These are phyloP conservation scores for Galeopsomyia nigrocyanea DNA, from an alignment of 2,888 invertebrate genomes.

Conservation along the genomic window DNA sequence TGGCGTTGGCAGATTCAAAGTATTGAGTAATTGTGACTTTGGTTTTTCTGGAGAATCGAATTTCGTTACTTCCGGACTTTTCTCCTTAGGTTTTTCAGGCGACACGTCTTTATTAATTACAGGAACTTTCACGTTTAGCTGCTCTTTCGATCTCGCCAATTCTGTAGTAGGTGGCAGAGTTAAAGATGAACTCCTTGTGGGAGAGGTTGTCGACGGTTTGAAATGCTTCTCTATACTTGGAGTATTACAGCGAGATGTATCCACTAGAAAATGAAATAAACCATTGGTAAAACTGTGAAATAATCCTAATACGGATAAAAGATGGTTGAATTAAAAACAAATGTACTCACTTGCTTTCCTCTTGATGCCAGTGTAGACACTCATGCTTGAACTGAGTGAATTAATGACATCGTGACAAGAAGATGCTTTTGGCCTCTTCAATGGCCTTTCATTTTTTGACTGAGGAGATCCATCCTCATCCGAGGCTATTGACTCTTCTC, in stretches of 20 bases:
- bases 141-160: constrained; percentile 26
- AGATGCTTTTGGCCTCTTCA: constrained; percentile 63
- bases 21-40: background rate
- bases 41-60: constrained; percentile 10
- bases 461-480: constrained; percentile 56
- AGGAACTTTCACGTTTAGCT: constrained; percentile 40
- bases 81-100: constrained; percentile 27
- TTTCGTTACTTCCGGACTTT: constrained; percentile 2
- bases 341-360: constrained; percentile 63
- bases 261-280: constrained; percentile 52
- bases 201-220: constrained; percentile 55
- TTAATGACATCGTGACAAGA: constrained; percentile 66
- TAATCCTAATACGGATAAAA: background rate
- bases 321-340: constrained; percentile 14
- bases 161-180: constrained; percentile 15
- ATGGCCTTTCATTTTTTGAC: constrained; percentile 57
- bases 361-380: constrained; percentile 61
- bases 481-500: constrained; percentile 57
- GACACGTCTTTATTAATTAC: constrained; percentile 13
- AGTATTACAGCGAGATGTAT: constrained; percentile 61
- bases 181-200: constrained; percentile 26
- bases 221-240: constrained; percentile 65
- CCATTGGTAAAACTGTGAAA: background rate
- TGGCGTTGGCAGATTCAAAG: background rate
- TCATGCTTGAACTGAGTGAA: constrained; percentile 64